Conservation (phyloP, 2,797 vertebrate genomes). For the Anguilla anguilla region DNA sequence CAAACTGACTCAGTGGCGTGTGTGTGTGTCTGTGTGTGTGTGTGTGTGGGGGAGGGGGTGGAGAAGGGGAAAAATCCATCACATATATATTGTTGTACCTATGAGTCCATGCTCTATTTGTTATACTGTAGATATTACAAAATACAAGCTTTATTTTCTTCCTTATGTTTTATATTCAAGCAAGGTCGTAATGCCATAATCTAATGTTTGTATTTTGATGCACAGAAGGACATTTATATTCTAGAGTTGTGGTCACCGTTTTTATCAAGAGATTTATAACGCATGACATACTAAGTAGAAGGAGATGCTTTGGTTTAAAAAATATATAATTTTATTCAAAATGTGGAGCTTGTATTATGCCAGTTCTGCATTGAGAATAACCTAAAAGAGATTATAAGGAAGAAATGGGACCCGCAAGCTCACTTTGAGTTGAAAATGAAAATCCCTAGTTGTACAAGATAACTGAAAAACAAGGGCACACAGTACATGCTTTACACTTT, state of each 20-base stretch:
- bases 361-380: neutral
- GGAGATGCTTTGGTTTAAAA: neutral
- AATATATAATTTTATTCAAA: neutral
- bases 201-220: neutral
- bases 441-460: conserved; percentile 13
- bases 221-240: neutral
- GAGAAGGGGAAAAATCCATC: neutral
- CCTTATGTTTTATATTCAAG: neutral
- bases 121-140: neutral
- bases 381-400: neutral
- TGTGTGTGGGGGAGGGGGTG: neutral
- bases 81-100: neutral
- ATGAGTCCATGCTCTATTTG: neutral
- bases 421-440: neutral
- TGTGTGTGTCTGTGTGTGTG: conserved; percentile 1
- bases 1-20: conserved; percentile 8
- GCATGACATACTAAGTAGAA: neutral
- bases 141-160: neutral
- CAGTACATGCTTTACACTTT: conserved; percentile 1
- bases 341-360: neutral
- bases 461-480: neutral
- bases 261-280: neutral
- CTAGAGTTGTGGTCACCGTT: neutral
- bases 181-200: neutral
- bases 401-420: neutral